Base-by-base conservation (phyloP, 2,797 vertebrate species). In the Artibeus jamaicensis region DNA sequence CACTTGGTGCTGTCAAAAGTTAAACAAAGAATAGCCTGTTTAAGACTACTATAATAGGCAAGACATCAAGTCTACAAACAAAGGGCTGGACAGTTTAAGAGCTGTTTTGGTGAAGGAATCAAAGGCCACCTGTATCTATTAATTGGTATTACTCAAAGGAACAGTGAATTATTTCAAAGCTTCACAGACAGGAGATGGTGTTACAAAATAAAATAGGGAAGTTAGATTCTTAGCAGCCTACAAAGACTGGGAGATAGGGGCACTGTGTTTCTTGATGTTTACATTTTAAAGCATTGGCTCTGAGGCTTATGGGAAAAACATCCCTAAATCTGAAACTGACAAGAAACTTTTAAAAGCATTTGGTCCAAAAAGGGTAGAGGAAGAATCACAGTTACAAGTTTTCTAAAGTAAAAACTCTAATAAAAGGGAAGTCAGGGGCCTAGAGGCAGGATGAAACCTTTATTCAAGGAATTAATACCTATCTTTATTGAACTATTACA, bases 321-420 rank as follows among this genome's bases (percentile, higher is more conserved):
- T 59, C 73, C 15, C 10, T 62, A 22, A 39, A 46, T 84, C 70
- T 21, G 57, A 93, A 82, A 67, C 57, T 12, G 26, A 59, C 10
- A 59, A 59, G 26, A 59, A 59, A 29, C 24, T 29, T 59, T 59
- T 59, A 59, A 59, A 59, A 29, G 26, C 12, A 26, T 91, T 84
- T 92, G n/a, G 42, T 53, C 34, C 62, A 59, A 46, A 96, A 90
- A 16, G 65, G 26, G 2, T 12, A 91, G 81, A 71, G 37, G 34
- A 67, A 37, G 21, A 93, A 95, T 78, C 46, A 88, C 2, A 83
- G 18, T 79, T 85, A 78, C 29, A 94, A 32, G 15, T 57, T 68
- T 95, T 92, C 81, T 74, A 37, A 94, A 42, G 34, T 73, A 67
- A 96, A 50, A n/a, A 39, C 6, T 92, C 81, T 39, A 79, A 86